These are phyloP conservation scores for Argopecten irradians DNA, from an alignment of 1,140 invertebrate genomes.

Conservation along the genomic window DNA sequence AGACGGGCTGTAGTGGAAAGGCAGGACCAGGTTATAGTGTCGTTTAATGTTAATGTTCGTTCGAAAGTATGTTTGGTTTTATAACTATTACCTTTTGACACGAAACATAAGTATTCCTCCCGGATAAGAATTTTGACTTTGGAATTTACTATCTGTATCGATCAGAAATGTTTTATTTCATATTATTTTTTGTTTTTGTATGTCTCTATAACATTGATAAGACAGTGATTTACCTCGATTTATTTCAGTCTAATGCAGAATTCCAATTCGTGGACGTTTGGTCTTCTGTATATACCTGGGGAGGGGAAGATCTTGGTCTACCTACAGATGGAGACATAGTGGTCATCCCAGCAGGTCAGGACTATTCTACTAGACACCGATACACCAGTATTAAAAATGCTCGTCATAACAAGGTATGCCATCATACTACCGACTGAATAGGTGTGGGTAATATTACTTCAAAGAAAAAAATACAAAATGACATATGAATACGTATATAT, in stretches of 20 bases:
- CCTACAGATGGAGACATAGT: conserved; percentile 72
- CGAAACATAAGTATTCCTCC: too few relatives aligned
- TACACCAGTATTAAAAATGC: conserved; percentile 68
- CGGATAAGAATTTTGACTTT: background rate
- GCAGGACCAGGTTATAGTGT: conserved; percentile 59
- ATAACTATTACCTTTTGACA: background rate
- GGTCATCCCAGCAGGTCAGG: conserved; percentile 67
- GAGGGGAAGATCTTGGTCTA: conserved; percentile 49
- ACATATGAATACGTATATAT: background rate
- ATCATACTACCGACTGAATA: too few relatives aligned
- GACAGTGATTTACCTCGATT: too few relatives aligned
- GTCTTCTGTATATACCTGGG: conserved; percentile 70
- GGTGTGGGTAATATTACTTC: too few relatives aligned
- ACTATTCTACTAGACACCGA: conserved; percentile 70
- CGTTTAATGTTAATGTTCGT: background rate
- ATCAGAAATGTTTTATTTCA: too few relatives aligned
- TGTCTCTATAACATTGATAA: too few relatives aligned
- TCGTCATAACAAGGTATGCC: conserved; percentile 62
- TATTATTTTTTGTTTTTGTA: too few relatives aligned
- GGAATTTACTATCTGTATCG: too few relatives aligned
- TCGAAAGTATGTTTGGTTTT: background rate
- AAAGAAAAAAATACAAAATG: background rate
- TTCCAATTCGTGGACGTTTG: conserved; percentile 71
- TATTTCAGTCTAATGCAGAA: conserved; percentile 55
- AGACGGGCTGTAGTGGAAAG: conserved; percentile 50